Base-by-base conservation (phyloP, 2,888 invertebrate genomes). In the Thelaira solivaga region DNA sequence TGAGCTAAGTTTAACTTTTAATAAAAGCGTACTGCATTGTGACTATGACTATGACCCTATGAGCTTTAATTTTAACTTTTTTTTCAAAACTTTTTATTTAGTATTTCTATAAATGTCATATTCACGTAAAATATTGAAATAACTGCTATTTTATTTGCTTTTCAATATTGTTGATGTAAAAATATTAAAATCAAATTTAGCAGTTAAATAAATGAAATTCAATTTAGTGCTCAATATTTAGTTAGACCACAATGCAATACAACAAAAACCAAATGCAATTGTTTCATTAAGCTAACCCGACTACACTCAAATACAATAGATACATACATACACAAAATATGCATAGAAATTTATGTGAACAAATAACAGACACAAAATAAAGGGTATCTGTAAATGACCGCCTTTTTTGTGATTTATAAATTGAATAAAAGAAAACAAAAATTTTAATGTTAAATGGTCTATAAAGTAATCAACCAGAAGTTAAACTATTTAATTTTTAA, bases 111-210 rank as follows among this genome's bases (percentile, higher is more conserved):
- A n/a, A n/a, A n/a, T n/a, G n/a, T n/a, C n/a, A n/a, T n/a, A n/a
- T n/a, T n/a, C n/a, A n/a, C n/a, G n/a, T n/a, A n/a, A n/a, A n/a
- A n/a, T n/a, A n/a, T n/a, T n/a, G n/a, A n/a, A n/a, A n/a, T n/a
- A n/a, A n/a, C n/a, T n/a, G n/a, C n/a, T n/a, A n/a, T n/a, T 61
- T 20, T 31, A 2, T 45, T 45, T 31, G 18, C 24, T 20, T 51
- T 31, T 16, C 10, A 24, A 31, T 41, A 55, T 31, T 62, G 47
- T 55, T 20, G 39, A 68, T 55, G 62, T 68, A 36, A 62, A 76
- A 69, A 69, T 64, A 69, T 76, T 43, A 76, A 62, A 76, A 69
- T 64, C 57, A 57, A 67, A 76, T 76, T 69, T 64, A 57, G 11
- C 62, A 41, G 49, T 57, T 49, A 49, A 68, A 65, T 29, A 47